phyloP scores from a whole-genome alignment of 2,888 invertebrate species.

The Brenthis ino region DNA sequence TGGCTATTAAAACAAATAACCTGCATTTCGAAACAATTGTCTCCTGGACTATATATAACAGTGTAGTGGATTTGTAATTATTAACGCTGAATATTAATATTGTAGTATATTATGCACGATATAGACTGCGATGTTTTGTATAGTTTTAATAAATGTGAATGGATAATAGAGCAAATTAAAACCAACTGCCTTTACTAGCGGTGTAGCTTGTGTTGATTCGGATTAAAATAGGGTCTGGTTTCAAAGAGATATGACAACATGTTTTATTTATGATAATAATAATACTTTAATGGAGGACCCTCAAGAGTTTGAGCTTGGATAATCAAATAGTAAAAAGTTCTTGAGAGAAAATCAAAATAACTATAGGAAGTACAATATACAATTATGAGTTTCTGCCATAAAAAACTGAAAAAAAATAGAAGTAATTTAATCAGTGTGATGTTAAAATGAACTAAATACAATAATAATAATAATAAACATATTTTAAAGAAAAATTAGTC shows the following conservation, averaged over 20 bases:
- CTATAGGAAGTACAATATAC: too few relatives aligned
- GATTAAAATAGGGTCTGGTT: background rate
- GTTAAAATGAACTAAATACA: too few relatives aligned
- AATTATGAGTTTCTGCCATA: too few relatives aligned
- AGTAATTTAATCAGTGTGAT: too few relatives aligned
- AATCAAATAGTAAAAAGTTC: too few relatives aligned
- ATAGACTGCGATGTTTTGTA: slow-evolving; percentile 1
- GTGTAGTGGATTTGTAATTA: background rate
- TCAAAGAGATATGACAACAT: background rate
- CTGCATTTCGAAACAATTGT: background rate
- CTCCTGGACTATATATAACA: slow-evolving; percentile 4
- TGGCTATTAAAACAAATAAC: background rate
- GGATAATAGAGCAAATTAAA: background rate
- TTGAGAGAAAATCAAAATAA: too few relatives aligned
- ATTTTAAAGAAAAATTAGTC: too few relatives aligned
- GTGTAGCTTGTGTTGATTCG: background rate
- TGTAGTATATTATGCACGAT: slow-evolving; percentile 3
- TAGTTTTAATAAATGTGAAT: background rate
- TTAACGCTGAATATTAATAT: background rate
- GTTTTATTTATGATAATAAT: too few relatives aligned
- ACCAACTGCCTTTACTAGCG: background rate
- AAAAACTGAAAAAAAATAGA: too few relatives aligned
- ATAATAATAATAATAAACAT: too few relatives aligned
- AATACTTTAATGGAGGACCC: too few relatives aligned
- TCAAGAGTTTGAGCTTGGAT: too few relatives aligned